Base-by-base conservation (phyloP, 2,888 invertebrate species). In the Peribatodes rhomboidaria region DNA sequence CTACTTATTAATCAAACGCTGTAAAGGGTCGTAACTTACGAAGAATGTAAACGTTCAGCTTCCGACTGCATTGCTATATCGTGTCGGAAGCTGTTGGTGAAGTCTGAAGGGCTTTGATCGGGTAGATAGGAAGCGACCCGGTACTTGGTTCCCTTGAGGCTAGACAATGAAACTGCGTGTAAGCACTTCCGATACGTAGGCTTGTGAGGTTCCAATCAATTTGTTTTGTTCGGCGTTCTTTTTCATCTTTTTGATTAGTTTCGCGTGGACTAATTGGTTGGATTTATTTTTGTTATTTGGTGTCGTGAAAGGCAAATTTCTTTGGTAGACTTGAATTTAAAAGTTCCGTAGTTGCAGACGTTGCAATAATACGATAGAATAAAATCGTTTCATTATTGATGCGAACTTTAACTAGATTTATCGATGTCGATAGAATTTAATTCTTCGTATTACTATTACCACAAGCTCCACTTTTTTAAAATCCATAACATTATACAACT, bases 141-240 rank as follows among this genome's bases (percentile, higher is more conserved):
- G 54, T 18, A 44, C 54, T 54, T 18, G 52, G 31, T 35, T 18
- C 54, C 54, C 54, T 39, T 8, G 64, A 18, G 64, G 35, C 22
- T 33, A 49, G 54, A 64, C 58, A 64, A 64, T 54, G 64, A 31
- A 64, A 59, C 46, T 54, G 58, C 54, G 54, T 59, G 62, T 63
- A 63, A 57, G 57, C 57, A 46, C 8, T 60, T 49, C 18, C 27
- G 18, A 37, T 47, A 20, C 33, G 37, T 31, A 42, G n/a, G 13
- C 27, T 42, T 55, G 35, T 37, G 20, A n/a, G 20, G 44, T 4
- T 33, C 52, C 59, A 58, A 58, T 42, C 59, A 59, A 52, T 42
- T 35, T 44, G 42, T 20, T 52, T 42, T 44, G n/a, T 55, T 55
- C 9, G 33, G 8, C 8, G 8, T 33, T 16, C 20, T 42, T 41